Evolutionary conservation across 2,888 invertebrate genomes (phyloP), one percentile per base, ranked within the genome.

Genomic region (Dynastes tityus): DNA sequence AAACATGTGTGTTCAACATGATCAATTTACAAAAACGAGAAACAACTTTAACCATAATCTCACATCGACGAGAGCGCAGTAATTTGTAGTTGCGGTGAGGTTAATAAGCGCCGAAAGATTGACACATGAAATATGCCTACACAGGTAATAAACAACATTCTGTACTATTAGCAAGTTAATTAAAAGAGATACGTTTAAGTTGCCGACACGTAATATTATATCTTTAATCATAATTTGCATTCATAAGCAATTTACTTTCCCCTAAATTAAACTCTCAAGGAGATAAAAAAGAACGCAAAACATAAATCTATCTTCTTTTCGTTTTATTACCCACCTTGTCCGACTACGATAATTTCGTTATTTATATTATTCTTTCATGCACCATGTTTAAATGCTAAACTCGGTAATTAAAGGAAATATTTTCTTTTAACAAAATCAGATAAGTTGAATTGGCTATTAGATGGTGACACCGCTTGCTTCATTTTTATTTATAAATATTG

Each of bases 191-290:
- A 27, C 58, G 27, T 67, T 49, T 16, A 27, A 16, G 45, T 67
- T 22, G 11, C 49, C 16, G 49, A 67, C n/a, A 16, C 2, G 58
- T 58, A 16, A 70, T 70, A 6, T 13, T 70, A 53, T 58, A 40
- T 73, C 37, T 73, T 73, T 73, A 61, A 58, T 58, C 55, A 40
- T 73, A 73, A 73, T 58, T 73, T 73, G 58, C 45, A 73, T 73
- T 16, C 37, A 58, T 37, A 61, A 37, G 40, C 58, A 16, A 73
- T 73, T 73, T 40, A 73, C 58, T 58, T 58, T 58, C 40, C 51
- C 58, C 58, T 40, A 58, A 40, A 73, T 58, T 58, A 73, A 58
- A n/a, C 29, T 71, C 22, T 16, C 37, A 32, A 58, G 16, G 13
- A 58, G 13, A 40, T 58, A 32, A 73, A 58, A 58, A 40, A 73